Base-by-base conservation (phyloP, 1,140 invertebrate species). In the Formica selysi region DNA sequence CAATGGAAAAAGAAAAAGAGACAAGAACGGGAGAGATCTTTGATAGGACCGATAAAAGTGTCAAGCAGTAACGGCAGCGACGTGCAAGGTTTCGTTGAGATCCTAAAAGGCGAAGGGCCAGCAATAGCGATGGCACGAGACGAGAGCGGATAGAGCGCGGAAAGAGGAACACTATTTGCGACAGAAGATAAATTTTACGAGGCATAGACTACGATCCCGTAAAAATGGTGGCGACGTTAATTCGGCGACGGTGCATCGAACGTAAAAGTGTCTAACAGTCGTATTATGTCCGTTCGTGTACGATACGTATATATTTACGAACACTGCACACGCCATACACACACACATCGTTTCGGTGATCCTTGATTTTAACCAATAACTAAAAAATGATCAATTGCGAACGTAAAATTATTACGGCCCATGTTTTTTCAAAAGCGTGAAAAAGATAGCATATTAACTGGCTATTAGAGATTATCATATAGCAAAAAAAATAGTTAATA, bases 181-280 rank as follows among this genome's bases (percentile, higher is more conserved):
- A 73, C 65, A 38, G 65, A 70, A 84, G 87, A 90, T 90, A 90
- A 89, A 90, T 89, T 90, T 90, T 89, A 89, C 85, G 79, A 79
- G 51, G 61, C 87, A 84, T 78, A 89, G 85, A 90, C 85, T 89
- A 87, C 54, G 89, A 90, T 67, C 67, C 62, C 88, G 85, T 90
- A 90, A 90, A 90, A 90, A 87, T 89, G 22, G 54, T 81, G 78
- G 61, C 67, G 36, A 61, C 67, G 44, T 89, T 90, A 87, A 90
- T 89, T 89, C 73, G 13, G 73, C 29, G 38, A 26, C 29, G 61
- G 36, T 51, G 41, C 59, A 76, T 10, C 44, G 71, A 38, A 26
- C 76, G 41, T 88, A 78, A 76, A 76, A 59, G n/a, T 22, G 38
- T 8, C 36, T 61, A 70, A 51, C 32, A 71, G 38, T 59, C 41